phyloP scores from a whole-genome alignment of 2,797 vertebrate genomes.

The Anomalospiza imberbis region DNA sequence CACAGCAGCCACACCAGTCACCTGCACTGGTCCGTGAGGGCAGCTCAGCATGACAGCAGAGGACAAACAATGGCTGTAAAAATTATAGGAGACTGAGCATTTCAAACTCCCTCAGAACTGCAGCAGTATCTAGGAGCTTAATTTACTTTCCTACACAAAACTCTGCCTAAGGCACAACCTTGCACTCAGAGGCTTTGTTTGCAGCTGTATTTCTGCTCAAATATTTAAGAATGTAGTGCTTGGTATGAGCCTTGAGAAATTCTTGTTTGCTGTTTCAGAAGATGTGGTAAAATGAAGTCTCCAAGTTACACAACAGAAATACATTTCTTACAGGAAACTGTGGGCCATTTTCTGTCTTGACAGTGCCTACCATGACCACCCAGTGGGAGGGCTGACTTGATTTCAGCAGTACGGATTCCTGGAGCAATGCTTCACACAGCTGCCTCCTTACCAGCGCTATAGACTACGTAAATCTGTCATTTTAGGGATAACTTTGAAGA shows the following conservation, averaged over 20 bases:
- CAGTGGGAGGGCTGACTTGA: neutral
- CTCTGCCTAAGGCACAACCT: neutral
- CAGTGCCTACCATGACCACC: neutral
- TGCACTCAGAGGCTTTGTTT: neutral
- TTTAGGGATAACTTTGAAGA: neutral
- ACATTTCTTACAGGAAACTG: neutral
- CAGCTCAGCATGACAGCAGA: neutral
- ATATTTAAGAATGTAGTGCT: neutral
- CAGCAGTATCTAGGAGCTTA: neutral
- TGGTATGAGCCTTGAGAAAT: neutral
- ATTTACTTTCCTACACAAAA: neutral
- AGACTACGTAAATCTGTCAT: neutral
- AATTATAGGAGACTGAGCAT: neutral
- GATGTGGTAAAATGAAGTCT: neutral
- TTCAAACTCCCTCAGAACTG: neutral
- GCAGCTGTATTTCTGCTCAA: neutral
- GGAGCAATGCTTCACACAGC: neutral
- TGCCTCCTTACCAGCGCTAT: neutral
- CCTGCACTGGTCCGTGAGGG: rapidly evolving
- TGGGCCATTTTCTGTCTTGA: neutral
- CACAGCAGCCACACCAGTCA: neutral
- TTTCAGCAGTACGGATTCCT: neutral
- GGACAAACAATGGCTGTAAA: neutral
- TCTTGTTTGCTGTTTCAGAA: neutral
- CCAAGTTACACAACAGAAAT: neutral